A percentile compares a stretch with the other conserved stretches of the same genome.
Evolutionary conservation across 2,113 vertebrate species (phyloP).

Genomic region (Dromiciops gliroides): DNA sequence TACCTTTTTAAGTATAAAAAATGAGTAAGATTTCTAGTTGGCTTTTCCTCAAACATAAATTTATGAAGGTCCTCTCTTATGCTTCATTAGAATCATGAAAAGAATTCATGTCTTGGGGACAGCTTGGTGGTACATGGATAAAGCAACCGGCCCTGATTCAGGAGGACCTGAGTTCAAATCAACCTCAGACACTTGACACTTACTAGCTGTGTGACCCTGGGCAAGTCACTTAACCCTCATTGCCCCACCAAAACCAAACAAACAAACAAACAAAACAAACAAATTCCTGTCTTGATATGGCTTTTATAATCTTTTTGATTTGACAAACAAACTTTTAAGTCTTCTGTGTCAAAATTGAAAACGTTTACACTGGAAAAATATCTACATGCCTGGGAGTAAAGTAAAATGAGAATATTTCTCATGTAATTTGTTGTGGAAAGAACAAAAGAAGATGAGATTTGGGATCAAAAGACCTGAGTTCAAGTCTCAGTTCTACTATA

Average conservation of each 20-base stretch:
- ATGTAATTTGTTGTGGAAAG: background rate
- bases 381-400: background rate
- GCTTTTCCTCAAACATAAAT: background rate
- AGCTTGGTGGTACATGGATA: too few species aligned
- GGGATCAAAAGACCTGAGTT: background rate
- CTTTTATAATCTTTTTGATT: background rate
- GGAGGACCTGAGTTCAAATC: too few species aligned
- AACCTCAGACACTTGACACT: too few species aligned
- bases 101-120: background rate
- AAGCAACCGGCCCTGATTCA: too few species aligned
- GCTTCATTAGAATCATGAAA: background rate
- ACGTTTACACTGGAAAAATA: background rate
- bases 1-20: background rate
- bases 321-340: background rate
- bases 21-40: background rate
- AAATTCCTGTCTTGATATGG: too few species aligned
- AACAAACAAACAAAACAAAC: too few species aligned
- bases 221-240: too few species aligned
- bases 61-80: background rate
- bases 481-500: background rate
- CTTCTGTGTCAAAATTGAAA: background rate
- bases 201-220: too few species aligned
- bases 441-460: background rate
- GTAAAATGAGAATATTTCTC: background rate
- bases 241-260: too few species aligned